Evolutionary conservation across 2,888 invertebrate species (phyloP).

Genomic region (Drosophila histrio): DNA sequence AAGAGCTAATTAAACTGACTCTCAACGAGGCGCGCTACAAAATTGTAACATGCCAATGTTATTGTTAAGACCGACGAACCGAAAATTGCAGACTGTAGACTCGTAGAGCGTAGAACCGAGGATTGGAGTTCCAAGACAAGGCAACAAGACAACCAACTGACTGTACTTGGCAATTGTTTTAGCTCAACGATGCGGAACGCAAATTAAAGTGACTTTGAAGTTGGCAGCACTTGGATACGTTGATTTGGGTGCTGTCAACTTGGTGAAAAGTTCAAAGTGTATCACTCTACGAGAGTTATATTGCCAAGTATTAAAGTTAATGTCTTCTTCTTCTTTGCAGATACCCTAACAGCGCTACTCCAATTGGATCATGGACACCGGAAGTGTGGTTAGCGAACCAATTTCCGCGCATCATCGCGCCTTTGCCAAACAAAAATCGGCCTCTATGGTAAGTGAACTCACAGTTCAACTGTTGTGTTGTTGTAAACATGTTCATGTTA

Average conservation of each 20-base stretch:
- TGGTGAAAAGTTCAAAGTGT: conserved; percentile 39
- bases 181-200: conserved; percentile 62
- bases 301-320: background rate
- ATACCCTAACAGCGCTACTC: background rate
- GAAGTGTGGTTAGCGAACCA: conserved; percentile 83
- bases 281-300: background rate
- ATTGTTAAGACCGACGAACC: conserved; percentile 60
- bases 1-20: conserved; percentile 50
- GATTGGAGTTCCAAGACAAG: conserved; percentile 19
- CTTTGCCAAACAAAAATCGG: conserved; percentile 83
- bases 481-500: conserved; percentile 14
- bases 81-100: conserved; percentile 43
- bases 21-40: conserved; percentile 34
- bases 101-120: conserved; percentile 2
- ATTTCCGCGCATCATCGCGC: conserved; percentile 83
- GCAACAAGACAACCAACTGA: too few species aligned
- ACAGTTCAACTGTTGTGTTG: conserved; percentile 32
- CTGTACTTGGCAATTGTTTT: conserved; percentile 61
- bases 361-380: conserved; percentile 77
- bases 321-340: background rate
- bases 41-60: conserved; percentile 59
- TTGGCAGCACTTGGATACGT: conserved; percentile 28
- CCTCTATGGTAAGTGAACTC: conserved; percentile 82
- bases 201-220: conserved; percentile 63
- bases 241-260: conserved; percentile 31